A percentile compares a stretch with the other conserved stretches of the same genome.
These are phyloP conservation scores for Podotricha telesiphe DNA, from an alignment of 2,888 invertebrate genomes.

Conservation along the genomic window DNA sequence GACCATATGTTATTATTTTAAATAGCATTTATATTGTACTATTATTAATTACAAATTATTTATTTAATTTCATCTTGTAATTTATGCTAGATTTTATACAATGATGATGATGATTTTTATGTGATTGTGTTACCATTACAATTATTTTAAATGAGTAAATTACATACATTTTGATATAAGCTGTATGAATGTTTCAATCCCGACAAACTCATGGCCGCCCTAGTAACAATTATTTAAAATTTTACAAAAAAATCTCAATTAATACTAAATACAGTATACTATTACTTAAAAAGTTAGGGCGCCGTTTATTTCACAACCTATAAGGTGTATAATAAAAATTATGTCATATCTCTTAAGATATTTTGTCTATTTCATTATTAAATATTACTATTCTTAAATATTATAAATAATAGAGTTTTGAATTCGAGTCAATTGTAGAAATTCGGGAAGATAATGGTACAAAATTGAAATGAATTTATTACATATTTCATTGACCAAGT, in stretches of 20 bases:
- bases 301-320: conserved; percentile 8
- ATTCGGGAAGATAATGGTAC: background rate
- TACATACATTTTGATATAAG: conserved; percentile 21
- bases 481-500: background rate
- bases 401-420: background rate
- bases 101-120: background rate
- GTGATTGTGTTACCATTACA: conserved; percentile 10
- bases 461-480: background rate
- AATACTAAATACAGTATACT: background rate
- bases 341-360: background rate
- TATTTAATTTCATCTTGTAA: conserved; percentile 12
- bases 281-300: background rate
- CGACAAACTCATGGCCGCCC: background rate
- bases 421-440: background rate
- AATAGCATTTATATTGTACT: conserved; percentile 13
- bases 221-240: background rate
- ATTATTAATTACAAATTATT: conserved; percentile 12
- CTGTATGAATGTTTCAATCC: conserved; percentile 16
- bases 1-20: conserved; percentile 28
- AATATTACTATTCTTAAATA: conserved; percentile 3
- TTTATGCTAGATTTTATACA: conserved; percentile 9
- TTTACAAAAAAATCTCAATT: too few relatives aligned
- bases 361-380: background rate
- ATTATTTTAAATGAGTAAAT: conserved; percentile 13
- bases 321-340: conserved; percentile 1